Percentiles rank a stretch among this genome's conserved stretches.
These are phyloP conservation scores for Pocillopora damicornis DNA, from an alignment of 64 coral and sea anemone genomes.

Conservation along the genomic window DNA sequence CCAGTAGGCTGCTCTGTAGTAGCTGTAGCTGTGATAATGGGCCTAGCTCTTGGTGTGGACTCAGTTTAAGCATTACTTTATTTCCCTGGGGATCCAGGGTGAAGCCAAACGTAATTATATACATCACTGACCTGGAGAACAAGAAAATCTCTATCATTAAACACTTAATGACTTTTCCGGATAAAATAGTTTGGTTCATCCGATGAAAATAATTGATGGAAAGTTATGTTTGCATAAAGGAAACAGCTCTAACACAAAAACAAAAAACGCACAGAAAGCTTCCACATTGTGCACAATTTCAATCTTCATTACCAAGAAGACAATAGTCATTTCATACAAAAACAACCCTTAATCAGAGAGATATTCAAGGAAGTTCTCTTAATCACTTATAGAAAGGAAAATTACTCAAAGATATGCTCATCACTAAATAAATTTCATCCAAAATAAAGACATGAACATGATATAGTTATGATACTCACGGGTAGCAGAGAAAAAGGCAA, in stretches of 20 bases:
- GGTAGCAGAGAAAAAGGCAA: slow-evolving; percentile 79
- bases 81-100: slow-evolving; percentile 91
- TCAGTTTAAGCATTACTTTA: slow-evolving; percentile 85
- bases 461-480: slow-evolving; percentile 59
- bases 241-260: no score
- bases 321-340: no score
- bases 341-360: no score
- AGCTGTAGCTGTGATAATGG: slow-evolving; percentile 53
- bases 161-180: neutral
- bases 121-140: slow-evolving; percentile 72
- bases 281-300: no score
- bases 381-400: no score
- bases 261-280: no score
- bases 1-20: slow-evolving; percentile 40
- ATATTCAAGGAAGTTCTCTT: no score
- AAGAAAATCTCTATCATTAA: neutral
- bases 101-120: slow-evolving; percentile 83
- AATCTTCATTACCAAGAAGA: no score
- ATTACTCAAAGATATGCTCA: no score
- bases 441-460: neutral
- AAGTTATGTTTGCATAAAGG: no score
- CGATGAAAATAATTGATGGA: no score
- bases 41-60: slow-evolving; percentile 66
- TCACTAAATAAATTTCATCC: no score
- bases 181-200: neutral